A percentile compares a stretch with the other conserved stretches of the same genome.
Conservation (phyloP, 2,888 invertebrate species). For the Eupithecia subumbrata region DNA sequence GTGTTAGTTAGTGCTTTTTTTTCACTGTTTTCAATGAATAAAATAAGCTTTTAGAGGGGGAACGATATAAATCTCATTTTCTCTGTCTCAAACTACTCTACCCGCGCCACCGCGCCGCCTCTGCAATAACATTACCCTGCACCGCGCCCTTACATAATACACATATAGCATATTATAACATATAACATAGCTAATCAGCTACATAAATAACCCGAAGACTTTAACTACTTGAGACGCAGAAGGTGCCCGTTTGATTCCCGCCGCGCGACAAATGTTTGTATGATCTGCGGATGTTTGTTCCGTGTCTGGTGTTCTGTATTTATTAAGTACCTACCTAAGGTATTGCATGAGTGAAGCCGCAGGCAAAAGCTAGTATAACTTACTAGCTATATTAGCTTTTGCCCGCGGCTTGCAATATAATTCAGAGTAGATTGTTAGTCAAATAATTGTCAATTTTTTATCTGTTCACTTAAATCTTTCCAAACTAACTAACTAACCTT, state of each 20-base stretch:
- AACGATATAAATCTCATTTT: not conserved
- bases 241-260: not conserved
- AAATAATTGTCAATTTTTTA: too few relatives aligned
- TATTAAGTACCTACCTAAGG: too few relatives aligned
- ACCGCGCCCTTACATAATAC: slow-evolving; percentile 48
- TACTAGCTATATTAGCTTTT: too few relatives aligned
- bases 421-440: too few relatives aligned
- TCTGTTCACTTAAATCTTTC: too few relatives aligned
- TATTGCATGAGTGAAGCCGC: too few relatives aligned
- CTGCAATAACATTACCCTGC: slow-evolving; percentile 57
- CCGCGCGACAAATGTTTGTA: not conserved
- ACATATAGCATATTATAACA: slow-evolving; percentile 28
- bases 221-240: not conserved
- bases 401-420: too few relatives aligned
- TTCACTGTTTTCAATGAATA: too few relatives aligned
- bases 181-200: slow-evolving; percentile 60
- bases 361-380: too few relatives aligned
- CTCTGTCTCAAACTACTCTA: slow-evolving; percentile 34
- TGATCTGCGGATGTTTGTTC: not conserved
- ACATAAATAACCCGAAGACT: slow-evolving; percentile 47
- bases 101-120: slow-evolving; percentile 41
- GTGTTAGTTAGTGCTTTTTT: too few relatives aligned
- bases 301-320: not conserved
- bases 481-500: too few relatives aligned
- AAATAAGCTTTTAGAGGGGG: too few relatives aligned